Conservation (phyloP, 2,113 vertebrate genomes). For the Clarias magur region DNA sequence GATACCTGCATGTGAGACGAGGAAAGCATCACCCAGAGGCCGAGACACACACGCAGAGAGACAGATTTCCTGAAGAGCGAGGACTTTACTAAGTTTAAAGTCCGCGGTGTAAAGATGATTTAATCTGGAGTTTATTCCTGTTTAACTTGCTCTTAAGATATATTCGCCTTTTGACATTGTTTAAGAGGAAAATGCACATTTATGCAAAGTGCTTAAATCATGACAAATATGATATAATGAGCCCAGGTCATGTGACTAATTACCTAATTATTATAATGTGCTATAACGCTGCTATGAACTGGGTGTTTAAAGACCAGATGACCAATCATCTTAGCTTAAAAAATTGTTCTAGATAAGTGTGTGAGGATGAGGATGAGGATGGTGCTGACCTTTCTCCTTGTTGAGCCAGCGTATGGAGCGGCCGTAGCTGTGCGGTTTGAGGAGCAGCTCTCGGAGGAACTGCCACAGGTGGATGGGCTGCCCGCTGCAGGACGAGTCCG, state of each 20-base stretch:
- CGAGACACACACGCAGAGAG: too few relatives aligned
- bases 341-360: not conserved
- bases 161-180: too few relatives aligned
- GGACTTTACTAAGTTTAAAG: too few relatives aligned
- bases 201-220: too few relatives aligned
- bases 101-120: too few relatives aligned
- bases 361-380: not conserved
- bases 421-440: conserved; percentile 67
- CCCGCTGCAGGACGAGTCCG: conserved; percentile 79
- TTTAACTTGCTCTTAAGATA: too few relatives aligned
- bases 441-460: conserved; percentile 89
- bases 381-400: conserved; percentile 85
- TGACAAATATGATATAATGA: too few relatives aligned
- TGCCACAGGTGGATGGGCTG: conserved; percentile 97
- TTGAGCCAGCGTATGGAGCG: conserved; percentile 86
- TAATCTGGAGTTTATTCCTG: too few relatives aligned
- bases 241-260: too few relatives aligned
- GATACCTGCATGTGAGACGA: conserved; percentile 74
- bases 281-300: not conserved
- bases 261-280: too few relatives aligned
- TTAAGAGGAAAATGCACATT: too few relatives aligned
- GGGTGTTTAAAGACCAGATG: not conserved
- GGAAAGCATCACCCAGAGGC: not conserved
- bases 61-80: too few relatives aligned
- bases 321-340: not conserved